Evolutionary conservation across 2,888 invertebrate genomes (phyloP).

Genomic region (Lycaena phlaeas): DNA sequence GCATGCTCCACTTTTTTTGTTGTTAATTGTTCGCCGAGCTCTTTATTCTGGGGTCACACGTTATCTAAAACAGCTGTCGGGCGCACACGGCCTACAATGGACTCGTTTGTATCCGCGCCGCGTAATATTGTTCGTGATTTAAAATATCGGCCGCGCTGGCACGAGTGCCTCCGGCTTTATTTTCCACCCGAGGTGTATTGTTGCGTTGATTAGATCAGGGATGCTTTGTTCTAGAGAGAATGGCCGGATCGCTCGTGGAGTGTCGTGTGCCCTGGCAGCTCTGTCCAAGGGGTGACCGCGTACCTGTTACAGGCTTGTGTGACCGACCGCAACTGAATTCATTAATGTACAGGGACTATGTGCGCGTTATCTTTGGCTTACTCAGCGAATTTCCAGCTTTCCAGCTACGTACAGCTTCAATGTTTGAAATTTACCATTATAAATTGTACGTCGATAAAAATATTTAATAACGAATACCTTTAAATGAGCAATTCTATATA

Average conservation of each 20-base stretch:
- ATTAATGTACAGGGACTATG: conserved; percentile 23
- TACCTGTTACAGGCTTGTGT: conserved; percentile 24
- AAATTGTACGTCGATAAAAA: too few species aligned
- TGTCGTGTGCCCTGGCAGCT: conserved; percentile 46
- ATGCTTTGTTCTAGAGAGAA: conserved; percentile 57
- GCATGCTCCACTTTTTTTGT: conserved; percentile 33
- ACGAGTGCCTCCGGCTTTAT: conserved; percentile 42
- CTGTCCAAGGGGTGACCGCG: conserved; percentile 34
- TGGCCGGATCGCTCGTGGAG: conserved; percentile 38
- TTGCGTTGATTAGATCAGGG: conserved; percentile 68
- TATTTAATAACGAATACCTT: too few species aligned
- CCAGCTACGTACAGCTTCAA: conserved; percentile 1
- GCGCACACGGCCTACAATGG: conserved; percentile 56
- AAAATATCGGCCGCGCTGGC: conserved; percentile 55
- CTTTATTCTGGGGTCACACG: conserved; percentile 63
- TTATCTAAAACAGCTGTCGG: conserved; percentile 68
- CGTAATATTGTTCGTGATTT: conserved; percentile 68
- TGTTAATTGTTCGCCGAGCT: conserved; percentile 43
- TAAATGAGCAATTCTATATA: too few species aligned
- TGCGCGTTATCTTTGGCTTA: conserved; percentile 5
- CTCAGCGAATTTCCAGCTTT: neutral
- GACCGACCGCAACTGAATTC: conserved; percentile 28
- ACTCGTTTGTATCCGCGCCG: conserved; percentile 54
- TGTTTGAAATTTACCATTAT: neutral
- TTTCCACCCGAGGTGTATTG: conserved; percentile 60